Conservation (phyloP, 2,797 vertebrate genomes). For the Lophotriccus pileatus region DNA sequence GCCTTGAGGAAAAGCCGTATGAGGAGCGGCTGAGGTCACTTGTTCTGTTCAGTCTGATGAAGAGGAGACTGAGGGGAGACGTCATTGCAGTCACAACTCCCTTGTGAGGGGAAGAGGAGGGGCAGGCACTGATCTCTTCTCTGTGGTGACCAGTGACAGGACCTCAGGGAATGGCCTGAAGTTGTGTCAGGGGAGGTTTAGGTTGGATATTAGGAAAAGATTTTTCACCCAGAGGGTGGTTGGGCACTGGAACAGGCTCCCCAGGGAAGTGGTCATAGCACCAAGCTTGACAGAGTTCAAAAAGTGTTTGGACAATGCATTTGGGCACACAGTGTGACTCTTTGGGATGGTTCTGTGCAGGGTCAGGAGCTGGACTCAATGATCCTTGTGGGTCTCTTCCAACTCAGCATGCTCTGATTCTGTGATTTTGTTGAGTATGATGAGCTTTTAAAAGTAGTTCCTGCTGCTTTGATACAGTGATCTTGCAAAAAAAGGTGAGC, state of each 20-base stretch:
- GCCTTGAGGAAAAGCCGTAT: background rate
- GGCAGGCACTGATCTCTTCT: background rate
- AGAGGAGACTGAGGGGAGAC: background rate
- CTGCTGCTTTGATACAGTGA: background rate
- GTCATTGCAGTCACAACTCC: background rate
- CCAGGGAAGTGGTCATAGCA: background rate
- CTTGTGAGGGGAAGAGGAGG: background rate
- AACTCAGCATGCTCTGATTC: background rate
- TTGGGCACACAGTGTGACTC: background rate
- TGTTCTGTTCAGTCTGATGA: background rate
- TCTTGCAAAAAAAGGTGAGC: background rate
- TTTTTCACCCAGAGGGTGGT: background rate
- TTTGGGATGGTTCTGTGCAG: no score
- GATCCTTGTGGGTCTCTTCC: background rate
- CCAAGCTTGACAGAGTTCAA: background rate
- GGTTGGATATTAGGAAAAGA: background rate
- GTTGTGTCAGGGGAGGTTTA: background rate
- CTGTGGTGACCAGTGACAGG: background rate
- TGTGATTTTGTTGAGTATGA: background rate
- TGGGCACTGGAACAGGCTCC: background rate
- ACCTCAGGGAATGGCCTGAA: background rate
- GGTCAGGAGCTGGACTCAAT: background rate
- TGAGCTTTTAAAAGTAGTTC: background rate
- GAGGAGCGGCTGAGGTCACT: background rate
- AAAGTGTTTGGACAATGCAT: background rate